Evolutionary conservation across 1,140 invertebrate genomes (phyloP), one percentile per base, ranked within the genome.

Genomic region (Bursaphelenchus mucronatus): DNA sequence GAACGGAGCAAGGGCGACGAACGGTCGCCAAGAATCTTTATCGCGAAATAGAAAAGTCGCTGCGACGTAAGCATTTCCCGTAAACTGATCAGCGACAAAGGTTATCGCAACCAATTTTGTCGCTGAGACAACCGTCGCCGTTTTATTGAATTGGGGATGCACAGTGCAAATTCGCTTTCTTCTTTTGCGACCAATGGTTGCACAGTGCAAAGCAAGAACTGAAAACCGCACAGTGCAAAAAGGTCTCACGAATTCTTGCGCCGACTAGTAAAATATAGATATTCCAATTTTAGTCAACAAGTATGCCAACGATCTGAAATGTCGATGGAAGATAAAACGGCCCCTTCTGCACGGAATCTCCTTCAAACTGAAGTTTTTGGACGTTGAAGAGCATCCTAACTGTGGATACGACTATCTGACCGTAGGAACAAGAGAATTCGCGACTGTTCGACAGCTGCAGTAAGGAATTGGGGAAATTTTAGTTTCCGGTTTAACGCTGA

Each of bases 321-420:
- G 76, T 51, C 56, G 64, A 51, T 79, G 76, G 76, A 65, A 44
- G 21, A 65, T 79, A 19, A 41, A 40, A 21, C 57, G 67, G 19
- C 79, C 76, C 8, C 30, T 50, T 17, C 69, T 78, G 39, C 52
- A 47, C 13, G 68, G 70, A 19, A 70, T 78, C 55, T 19, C 45
- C 8, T 68, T 68, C 11, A 67, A 70, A 52, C 17, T 74, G 10
- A 78, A 70, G 0, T 46, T 46, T 6, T 43, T 81, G 5, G 76
- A 79, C 57, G 21, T 81, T 45, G 77, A 79, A 61, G 55, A 71
- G 19, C 66, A 64, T 30, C 19, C 49, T 4, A 58, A 63, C 8
- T 79, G 76, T 46, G 49, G 47, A 8, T 81, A 71, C 62, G 76
- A 79, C 61, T 79, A 68, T 61, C 13, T 79, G 41, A 11, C 67